These are phyloP conservation scores for Teleopsis dalmanni DNA, from an alignment of 1,140 invertebrate genomes.

Conservation along the genomic window DNA sequence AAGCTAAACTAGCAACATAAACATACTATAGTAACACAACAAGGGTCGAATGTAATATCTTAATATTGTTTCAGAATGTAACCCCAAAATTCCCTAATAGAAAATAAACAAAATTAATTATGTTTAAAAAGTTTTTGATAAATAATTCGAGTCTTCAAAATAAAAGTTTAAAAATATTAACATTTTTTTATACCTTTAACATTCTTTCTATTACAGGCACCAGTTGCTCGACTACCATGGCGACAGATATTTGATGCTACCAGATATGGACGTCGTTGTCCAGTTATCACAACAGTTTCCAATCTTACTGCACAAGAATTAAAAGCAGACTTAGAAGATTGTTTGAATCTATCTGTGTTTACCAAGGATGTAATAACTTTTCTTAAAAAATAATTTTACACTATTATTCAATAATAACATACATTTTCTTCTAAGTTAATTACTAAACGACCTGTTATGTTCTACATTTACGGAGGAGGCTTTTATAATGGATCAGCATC, in stretches of 20 bases:
- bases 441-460: slow-evolving; percentile 32
- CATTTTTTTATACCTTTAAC: too few species aligned
- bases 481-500: slow-evolving; percentile 44
- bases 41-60: too few species aligned
- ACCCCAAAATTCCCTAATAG: too few species aligned
- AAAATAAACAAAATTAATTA: too few species aligned
- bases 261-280: slow-evolving; percentile 36
- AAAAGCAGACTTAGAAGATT: slow-evolving; percentile 35
- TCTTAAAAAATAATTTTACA: neutral
- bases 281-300: slow-evolving; percentile 30
- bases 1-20: too few species aligned
- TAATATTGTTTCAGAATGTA: too few species aligned
- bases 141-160: too few species aligned
- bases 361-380: slow-evolving; percentile 32
- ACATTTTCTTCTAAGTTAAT: slow-evolving; percentile 19
- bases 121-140: too few species aligned
- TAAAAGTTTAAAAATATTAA: too few species aligned
- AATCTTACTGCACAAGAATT: slow-evolving; percentile 10
- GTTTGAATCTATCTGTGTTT: slow-evolving; percentile 36
- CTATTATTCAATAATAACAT: neutral
- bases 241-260: slow-evolving; percentile 16
- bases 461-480: slow-evolving; percentile 42
- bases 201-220: slow-evolving; percentile 6
- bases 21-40: too few species aligned
- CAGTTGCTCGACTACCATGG: slow-evolving; percentile 19